Conservation (phyloP, 1,140 invertebrate species). For the Goniozus legneri region DNA sequence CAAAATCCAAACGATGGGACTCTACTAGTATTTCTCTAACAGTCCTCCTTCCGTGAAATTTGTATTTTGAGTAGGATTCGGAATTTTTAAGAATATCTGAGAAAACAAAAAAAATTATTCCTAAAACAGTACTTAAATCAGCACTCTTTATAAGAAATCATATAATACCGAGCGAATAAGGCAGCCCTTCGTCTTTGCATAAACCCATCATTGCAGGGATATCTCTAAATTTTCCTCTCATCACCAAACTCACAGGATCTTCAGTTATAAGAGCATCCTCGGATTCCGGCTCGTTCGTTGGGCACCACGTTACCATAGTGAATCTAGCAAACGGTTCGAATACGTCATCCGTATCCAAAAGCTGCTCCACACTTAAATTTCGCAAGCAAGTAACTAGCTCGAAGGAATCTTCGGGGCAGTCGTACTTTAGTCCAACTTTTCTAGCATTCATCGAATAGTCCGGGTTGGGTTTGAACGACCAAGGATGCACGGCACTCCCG, state of each 20-base stretch:
- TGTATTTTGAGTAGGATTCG: too few species aligned
- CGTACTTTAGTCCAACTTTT: neutral
- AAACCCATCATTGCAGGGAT: neutral
- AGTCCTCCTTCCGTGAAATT: too few species aligned
- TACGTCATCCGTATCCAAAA: neutral
- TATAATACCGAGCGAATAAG: too few species aligned
- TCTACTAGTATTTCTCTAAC: too few species aligned
- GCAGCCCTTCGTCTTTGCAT: neutral
- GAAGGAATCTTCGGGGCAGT: neutral
- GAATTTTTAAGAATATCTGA: too few species aligned
- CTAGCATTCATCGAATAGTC: neutral
- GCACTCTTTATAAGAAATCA: too few species aligned
- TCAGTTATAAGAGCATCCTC: neutral
- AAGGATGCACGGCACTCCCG: neutral
- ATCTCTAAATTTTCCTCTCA: neutral
- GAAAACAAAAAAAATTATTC: too few species aligned
- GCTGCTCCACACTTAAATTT: neutral
- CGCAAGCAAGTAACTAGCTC: neutral
- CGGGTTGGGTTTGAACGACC: neutral
- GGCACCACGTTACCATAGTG: neutral
- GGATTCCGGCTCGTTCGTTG: neutral
- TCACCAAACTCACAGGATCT: neutral
- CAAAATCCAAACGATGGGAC: too few species aligned
- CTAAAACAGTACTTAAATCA: too few species aligned
- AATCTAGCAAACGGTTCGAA: neutral